These are phyloP conservation scores for Doris montereyensis DNA, from an alignment of 2,888 invertebrate species.

Conservation along the genomic window DNA sequence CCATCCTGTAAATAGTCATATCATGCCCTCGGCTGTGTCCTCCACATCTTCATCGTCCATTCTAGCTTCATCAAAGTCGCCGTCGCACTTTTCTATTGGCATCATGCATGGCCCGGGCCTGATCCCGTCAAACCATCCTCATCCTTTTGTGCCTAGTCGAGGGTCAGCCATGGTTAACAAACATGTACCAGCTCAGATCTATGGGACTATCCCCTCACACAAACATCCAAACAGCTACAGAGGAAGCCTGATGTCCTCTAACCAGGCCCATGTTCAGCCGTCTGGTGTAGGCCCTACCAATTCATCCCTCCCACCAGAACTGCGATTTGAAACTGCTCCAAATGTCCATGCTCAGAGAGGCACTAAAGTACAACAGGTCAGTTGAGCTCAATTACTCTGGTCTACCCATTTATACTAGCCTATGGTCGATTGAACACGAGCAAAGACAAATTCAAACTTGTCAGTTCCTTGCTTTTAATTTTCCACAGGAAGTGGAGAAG, in stretches of 20 bases:
- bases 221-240: conserved; percentile 8
- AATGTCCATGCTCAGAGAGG: conserved; percentile 18
- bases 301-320: conserved; percentile 24
- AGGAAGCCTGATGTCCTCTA: conserved; percentile 33
- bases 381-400: too few relatives aligned
- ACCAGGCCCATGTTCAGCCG: conserved; percentile 19
- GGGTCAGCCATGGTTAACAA: conserved; percentile 38
- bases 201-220: conserved; percentile 35
- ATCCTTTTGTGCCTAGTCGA: conserved; percentile 35
- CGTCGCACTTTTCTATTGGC: conserved; percentile 41
- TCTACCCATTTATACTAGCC: too few relatives aligned
- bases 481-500: too few relatives aligned
- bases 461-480: too few relatives aligned
- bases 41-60: conserved; percentile 8
- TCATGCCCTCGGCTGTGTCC: conserved; percentile 24
- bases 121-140: conserved; percentile 30
- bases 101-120: conserved; percentile 30
- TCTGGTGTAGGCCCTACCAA: conserved; percentile 13
- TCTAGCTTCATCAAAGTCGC: conserved; percentile 21
- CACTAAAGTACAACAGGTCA: conserved; percentile 33
- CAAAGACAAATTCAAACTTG: too few relatives aligned
- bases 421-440: too few relatives aligned
- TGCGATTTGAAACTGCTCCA: conserved; percentile 21
- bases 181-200: conserved; percentile 15
- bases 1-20: not conserved